phyloP scores from a whole-genome alignment of 2,797 vertebrate species.

The Hylomyscus alleni region DNA sequence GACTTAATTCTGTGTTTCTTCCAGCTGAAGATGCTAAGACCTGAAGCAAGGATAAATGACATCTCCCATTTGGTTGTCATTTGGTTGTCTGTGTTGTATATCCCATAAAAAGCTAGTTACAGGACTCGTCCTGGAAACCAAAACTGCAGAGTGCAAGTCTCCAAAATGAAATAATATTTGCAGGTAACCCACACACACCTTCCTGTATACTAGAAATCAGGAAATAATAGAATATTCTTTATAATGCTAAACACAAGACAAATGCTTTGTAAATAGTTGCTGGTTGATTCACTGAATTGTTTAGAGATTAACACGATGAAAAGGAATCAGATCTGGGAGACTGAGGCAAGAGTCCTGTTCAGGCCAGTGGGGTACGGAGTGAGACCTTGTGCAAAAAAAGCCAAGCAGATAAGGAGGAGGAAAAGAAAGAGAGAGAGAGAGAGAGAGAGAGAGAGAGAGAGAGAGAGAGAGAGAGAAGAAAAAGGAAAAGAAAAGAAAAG shows the following conservation, averaged over 20 bases:
- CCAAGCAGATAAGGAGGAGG: background rate
- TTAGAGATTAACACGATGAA: background rate
- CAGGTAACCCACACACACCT: background rate
- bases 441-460: too few species aligned
- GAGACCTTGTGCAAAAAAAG: background rate
- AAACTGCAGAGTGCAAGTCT: background rate
- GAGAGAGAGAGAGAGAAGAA: fast-evolving
- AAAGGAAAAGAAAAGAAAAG: fast-evolving
- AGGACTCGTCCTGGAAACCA: background rate
- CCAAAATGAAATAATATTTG: background rate
- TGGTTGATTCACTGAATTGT: background rate
- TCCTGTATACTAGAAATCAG: background rate
- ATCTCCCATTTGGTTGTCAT: background rate
- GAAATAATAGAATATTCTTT: background rate
- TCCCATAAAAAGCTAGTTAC: background rate
- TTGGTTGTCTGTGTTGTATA: too few species aligned
- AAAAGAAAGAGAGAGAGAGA: too few species aligned
- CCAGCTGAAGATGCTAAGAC: background rate
- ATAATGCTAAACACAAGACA: background rate
- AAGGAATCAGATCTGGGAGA: background rate
- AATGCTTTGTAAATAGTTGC: background rate
- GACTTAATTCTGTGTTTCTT: background rate
- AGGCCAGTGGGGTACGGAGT: background rate
- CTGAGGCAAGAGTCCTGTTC: background rate
- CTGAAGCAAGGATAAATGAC: background rate